phyloP scores from a whole-genome alignment of 2,797 vertebrate species.

The Acipenser oxyrinchus region DNA sequence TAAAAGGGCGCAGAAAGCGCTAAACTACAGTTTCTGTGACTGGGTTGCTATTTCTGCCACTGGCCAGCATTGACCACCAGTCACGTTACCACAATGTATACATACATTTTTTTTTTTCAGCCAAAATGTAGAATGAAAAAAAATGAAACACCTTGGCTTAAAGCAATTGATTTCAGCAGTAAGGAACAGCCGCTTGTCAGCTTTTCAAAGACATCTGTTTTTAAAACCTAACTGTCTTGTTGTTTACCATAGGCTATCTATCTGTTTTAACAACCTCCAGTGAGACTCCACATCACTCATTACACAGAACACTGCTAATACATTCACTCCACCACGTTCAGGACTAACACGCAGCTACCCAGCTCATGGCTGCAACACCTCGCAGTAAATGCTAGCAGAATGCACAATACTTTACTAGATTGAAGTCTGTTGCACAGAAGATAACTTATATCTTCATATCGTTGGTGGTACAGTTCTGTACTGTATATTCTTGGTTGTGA shows the following conservation, averaged over 20 bases:
- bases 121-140: no score
- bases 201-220: constrained; percentile 71
- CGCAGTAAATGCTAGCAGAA: not conserved
- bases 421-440: no score
- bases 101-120: no score
- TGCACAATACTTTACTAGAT: not conserved
- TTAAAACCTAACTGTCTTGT: constrained; percentile 63
- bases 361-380: not conserved
- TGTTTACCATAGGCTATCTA: constrained; percentile 68
- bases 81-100: no score
- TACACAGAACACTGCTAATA: constrained; percentile 65
- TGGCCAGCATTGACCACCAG: no score
- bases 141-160: not conserved
- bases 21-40: no score
- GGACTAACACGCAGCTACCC: constrained; percentile 51
- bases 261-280: constrained; percentile 74
- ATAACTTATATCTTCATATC: no score
- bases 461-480: no score
- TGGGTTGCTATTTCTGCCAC: no score
- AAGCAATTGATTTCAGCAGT: constrained; percentile 20
- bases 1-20: no score
- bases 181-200: constrained; percentile 55
- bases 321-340: constrained; percentile 60
- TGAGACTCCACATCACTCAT: constrained; percentile 66
- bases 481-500: no score